Evolutionary conservation across 2,888 invertebrate genomes (phyloP).

Genomic region (Auanema freiburgensis): DNA sequence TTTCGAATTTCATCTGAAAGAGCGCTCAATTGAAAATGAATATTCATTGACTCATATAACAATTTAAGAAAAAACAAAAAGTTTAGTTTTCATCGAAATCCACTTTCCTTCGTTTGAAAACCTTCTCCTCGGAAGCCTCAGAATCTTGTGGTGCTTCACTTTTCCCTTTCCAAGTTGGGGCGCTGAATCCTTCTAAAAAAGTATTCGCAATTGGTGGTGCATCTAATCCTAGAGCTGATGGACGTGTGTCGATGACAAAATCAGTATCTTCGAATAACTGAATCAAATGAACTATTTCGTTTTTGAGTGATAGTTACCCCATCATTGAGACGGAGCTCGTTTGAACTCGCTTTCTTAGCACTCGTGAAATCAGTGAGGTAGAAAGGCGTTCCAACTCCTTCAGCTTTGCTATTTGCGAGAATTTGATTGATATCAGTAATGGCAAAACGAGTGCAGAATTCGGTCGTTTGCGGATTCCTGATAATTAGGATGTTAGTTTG

Average conservation of each 20-base stretch:
- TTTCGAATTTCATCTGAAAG: not conserved
- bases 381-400: conserved; percentile 30
- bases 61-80: conserved; percentile 12
- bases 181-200: not conserved
- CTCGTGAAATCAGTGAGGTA: conserved; percentile 22
- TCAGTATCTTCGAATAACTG: conserved; percentile 38
- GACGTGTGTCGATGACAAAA: conserved; percentile 38
- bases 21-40: conserved; percentile 6
- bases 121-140: conserved; percentile 1
- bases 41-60: conserved; percentile 4
- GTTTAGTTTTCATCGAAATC: conserved; percentile 9
- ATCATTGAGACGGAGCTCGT: conserved; percentile 24
- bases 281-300: not conserved
- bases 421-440: conserved; percentile 55
- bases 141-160: conserved; percentile 1
- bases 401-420: conserved; percentile 32
- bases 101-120: conserved; percentile 20
- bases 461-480: conserved; percentile 56
- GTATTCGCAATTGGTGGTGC: not conserved
- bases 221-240: conserved; percentile 5
- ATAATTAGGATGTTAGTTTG: not conserved
- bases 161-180: conserved; percentile 20
- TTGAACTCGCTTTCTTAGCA: conserved; percentile 7
- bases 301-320: conserved; percentile 7
- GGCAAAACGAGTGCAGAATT: conserved; percentile 54